Evolutionary conservation across 1,140 invertebrate species (phyloP), one percentile per base, ranked within the genome.

Genomic region (Aleiodes sp.): DNA sequence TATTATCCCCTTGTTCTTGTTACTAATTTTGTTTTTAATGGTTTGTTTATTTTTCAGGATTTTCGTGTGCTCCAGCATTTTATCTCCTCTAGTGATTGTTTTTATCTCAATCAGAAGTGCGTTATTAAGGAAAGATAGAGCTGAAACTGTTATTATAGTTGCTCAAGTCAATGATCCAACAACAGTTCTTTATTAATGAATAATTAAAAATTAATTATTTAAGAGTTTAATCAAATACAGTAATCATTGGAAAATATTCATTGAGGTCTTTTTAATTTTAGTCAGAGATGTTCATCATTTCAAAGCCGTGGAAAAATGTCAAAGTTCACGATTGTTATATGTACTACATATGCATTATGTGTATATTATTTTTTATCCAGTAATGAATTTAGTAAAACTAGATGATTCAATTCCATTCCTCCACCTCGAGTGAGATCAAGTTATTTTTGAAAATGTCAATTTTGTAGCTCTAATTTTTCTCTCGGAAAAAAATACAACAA

Each of bases 101-200:
- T 61, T 70, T 24, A 39, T 75, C 8, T 33, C 41, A 8, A 37
- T 71, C 14, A 56, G 72, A 52, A 68, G 73, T 35, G 68, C 9
- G 10, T 41, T 70, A 26, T 31, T 73, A 14, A 73, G 67, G 16
- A 35, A 60, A 19, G 65, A 74, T 57, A 69, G 68, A 10, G 19
- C 65, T 14, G 74, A 73, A 57, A 75, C 70, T 14, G 59, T 71
- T 19, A 73, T 77, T 41, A 67, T 73, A 39, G 70, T 75, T 8
- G 71, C 64, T 16, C 69, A 68, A 33, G 59, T 70, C 4, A 64
- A 59, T 31, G 72, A 73, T 41, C 68, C 59, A 4, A 74, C 71
- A 10, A 60, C 71, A 29, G 73, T 71, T 9, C 37, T 76, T 8
- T 76, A 72, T 67, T 76, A 70, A 70, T 63, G 10, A 33, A 33